Conservation (phyloP, 1,140 invertebrate genomes). For the Drosophila tsacasi region DNA sequence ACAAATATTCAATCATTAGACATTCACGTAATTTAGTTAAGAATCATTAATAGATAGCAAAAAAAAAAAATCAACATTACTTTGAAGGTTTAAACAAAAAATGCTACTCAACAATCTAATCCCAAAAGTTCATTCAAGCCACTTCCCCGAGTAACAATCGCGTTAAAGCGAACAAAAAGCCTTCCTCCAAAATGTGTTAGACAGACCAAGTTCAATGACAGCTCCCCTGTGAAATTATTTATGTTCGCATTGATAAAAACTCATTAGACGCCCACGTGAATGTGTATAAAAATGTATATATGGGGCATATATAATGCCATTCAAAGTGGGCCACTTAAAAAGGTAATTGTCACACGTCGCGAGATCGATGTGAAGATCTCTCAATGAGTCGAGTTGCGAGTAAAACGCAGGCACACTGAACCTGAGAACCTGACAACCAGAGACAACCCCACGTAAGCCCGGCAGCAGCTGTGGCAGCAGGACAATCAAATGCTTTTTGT, state of each 20-base stretch:
- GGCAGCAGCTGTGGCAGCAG: conserved; percentile 43
- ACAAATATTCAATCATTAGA: too few species aligned
- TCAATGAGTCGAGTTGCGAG: conserved; percentile 31
- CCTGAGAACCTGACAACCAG: conserved; percentile 18
- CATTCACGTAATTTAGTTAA: too few species aligned
- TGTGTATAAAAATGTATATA: not conserved
- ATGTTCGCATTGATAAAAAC: conserved; percentile 36
- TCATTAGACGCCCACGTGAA: conserved; percentile 42
- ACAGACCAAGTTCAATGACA: conserved; percentile 42
- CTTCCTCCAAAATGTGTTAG: conserved; percentile 27
- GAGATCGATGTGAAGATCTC: conserved; percentile 43
- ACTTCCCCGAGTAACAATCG: conserved; percentile 21
- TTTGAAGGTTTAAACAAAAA: conserved; percentile 14
- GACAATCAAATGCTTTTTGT: conserved; percentile 30
- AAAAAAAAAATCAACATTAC: not conserved
- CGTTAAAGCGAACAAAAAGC: conserved; percentile 27
- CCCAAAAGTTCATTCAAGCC: conserved; percentile 8
- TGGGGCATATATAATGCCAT: conserved; percentile 16
- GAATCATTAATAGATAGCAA: not conserved
- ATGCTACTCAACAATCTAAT: conserved; percentile 21
- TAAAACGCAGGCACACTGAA: conserved; percentile 53
- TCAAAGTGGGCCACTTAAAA: conserved; percentile 68
- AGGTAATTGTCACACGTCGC: conserved; percentile 73
- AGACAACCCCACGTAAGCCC: conserved; percentile 36
- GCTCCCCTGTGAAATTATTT: conserved; percentile 30